These are phyloP conservation scores for Spilosoma lubricipeda DNA, from an alignment of 2,888 invertebrate species.

Conservation along the genomic window DNA sequence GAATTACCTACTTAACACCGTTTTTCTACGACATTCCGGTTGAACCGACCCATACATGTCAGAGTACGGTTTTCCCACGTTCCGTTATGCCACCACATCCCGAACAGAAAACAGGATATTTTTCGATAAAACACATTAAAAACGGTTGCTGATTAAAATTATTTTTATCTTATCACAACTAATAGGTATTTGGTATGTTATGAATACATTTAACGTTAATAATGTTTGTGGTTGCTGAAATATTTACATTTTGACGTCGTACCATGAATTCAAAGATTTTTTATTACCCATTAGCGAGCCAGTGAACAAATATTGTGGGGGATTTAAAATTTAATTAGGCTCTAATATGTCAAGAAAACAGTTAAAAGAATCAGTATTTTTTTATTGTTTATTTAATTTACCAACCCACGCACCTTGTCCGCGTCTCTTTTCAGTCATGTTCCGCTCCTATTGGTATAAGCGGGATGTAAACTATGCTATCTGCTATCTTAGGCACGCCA, in stretches of 20 bases:
- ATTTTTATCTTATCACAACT: slow-evolving; percentile 46
- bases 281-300: neutral
- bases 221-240: neutral
- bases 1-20: too few species aligned
- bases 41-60: too few species aligned
- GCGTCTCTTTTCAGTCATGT: too few species aligned
- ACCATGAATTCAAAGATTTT: neutral
- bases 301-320: neutral
- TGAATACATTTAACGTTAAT: neutral
- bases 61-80: neutral
- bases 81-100: neutral
- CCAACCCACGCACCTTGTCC: too few species aligned
- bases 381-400: neutral
- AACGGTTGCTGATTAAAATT: slow-evolving; percentile 37
- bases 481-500: too few species aligned
- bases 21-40: too few species aligned
- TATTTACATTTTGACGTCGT: neutral
- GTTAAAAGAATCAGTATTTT: neutral
- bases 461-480: too few species aligned
- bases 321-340: neutral
- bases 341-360: neutral
- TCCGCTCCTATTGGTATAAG: too few species aligned
- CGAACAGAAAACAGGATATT: slow-evolving; percentile 21
- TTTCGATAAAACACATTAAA: slow-evolving; percentile 25
- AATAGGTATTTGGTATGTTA: slow-evolving; percentile 29